These are phyloP conservation scores for Anser brachyrhynchus DNA, from an alignment of 2,113 vertebrate species.

Conservation along the genomic window DNA sequence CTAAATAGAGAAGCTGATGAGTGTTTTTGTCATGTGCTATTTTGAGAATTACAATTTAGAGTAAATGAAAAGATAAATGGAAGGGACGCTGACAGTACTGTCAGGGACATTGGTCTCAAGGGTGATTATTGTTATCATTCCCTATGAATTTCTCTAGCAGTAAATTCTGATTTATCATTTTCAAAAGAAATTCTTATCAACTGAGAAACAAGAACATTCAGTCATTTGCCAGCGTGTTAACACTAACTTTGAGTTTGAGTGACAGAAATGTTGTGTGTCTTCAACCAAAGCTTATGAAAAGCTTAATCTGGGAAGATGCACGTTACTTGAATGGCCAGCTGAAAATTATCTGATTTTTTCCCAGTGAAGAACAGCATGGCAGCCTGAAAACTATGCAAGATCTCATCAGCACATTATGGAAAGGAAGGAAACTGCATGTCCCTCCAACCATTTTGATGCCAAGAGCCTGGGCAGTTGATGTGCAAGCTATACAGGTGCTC, in stretches of 20 bases:
- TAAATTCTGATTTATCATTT: background rate
- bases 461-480: no score
- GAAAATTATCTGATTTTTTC: background rate
- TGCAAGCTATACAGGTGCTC: background rate
- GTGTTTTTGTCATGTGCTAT: slow-evolving; percentile 6
- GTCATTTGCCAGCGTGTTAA: background rate
- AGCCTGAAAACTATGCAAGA: background rate
- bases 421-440: background rate
- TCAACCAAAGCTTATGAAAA: background rate
- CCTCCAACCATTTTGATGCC: background rate
- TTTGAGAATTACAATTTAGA: background rate
- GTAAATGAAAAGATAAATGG: slow-evolving; percentile 8
- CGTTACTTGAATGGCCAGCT: background rate
- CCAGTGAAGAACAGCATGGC: background rate
- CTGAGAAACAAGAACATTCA: background rate
- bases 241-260: background rate
- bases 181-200: background rate
- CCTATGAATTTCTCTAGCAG: background rate
- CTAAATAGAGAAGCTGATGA: background rate
- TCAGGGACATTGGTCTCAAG: background rate
- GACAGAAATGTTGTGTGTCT: background rate
- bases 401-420: background rate
- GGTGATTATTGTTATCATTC: background rate
- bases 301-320: background rate
- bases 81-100: accelerated